Conservation (phyloP, 92 coral and sea anemone genomes). For the Phenganax marumi region DNA sequence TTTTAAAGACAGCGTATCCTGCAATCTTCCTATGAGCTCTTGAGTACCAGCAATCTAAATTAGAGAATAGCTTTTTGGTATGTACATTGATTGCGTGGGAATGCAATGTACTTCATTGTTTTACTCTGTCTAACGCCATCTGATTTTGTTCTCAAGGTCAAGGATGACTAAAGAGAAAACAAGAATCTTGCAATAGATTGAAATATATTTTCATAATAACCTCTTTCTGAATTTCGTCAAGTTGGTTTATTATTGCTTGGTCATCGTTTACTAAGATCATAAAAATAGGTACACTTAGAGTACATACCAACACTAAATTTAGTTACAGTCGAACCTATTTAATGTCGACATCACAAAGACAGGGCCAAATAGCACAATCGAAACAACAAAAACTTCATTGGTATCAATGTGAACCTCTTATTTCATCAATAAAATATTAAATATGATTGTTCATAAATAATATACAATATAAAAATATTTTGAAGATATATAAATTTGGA, state of each 20-base stretch:
- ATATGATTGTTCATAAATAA: too few species aligned
- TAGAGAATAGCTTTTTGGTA: background rate
- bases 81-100: background rate
- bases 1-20: conserved; percentile 66
- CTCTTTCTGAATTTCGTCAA: conserved; percentile 94
- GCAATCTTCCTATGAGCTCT: conserved; percentile 64
- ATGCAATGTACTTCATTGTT: background rate
- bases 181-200: too few species aligned
- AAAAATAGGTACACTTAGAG: conserved; percentile 4
- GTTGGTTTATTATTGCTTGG: conserved; percentile 91
- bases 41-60: conserved; percentile 80
- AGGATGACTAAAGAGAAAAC: too few species aligned
- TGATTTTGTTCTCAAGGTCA: too few species aligned
- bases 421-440: too few species aligned
- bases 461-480: too few species aligned
- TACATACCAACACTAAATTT: background rate
- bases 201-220: conserved; percentile 38
- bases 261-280: conserved; percentile 68
- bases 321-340: background rate
- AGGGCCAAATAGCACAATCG: too few species aligned
- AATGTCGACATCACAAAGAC: too few species aligned
- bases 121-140: too few species aligned
- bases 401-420: too few species aligned
- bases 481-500: too few species aligned
- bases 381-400: too few species aligned